phyloP scores from a whole-genome alignment of 1,140 invertebrate species.

The Aphelenchoides avenae region DNA sequence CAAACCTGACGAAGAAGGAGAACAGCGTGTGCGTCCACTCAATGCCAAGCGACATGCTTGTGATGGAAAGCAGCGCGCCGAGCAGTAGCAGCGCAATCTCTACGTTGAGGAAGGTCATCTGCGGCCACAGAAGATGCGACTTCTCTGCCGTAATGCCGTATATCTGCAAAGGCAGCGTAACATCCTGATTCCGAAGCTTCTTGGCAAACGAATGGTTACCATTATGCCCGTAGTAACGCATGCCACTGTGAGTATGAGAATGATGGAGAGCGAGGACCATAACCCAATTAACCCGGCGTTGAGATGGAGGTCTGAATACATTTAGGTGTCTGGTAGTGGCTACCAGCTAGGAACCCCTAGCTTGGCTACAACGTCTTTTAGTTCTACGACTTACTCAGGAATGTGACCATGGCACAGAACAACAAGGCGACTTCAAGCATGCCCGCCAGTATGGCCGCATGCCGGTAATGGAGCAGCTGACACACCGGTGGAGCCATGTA shows the following conservation, averaged over 20 bases:
- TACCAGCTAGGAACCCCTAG: neutral
- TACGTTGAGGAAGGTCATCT: constrained; percentile 45
- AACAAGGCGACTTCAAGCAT: constrained; percentile 41
- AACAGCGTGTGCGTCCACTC: constrained; percentile 43
- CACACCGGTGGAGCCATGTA: constrained; percentile 50
- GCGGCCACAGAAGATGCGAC: constrained; percentile 36
- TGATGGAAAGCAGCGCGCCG: constrained; percentile 45
- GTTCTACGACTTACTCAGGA: constrained; percentile 44
- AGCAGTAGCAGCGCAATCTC: constrained; percentile 49
- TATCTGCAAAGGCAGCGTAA: constrained; percentile 23
- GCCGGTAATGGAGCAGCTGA: constrained; percentile 45
- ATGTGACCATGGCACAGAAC: constrained; percentile 13
- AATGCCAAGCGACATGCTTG: constrained; percentile 50
- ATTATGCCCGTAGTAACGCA: constrained; percentile 41
- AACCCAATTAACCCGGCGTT: constrained; percentile 23
- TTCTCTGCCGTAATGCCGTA: constrained; percentile 45
- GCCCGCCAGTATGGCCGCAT: constrained; percentile 48
- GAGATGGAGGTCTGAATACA: constrained; percentile 27
- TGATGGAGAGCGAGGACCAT: constrained; percentile 9
- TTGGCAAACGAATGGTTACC: constrained; percentile 11
- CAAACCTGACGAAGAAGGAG: constrained; percentile 47
- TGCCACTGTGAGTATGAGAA: constrained; percentile 26
- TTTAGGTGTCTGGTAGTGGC: neutral
- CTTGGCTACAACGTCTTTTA: neutral
- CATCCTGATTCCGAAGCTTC: no score